A percentile compares a stretch with the other conserved stretches of the same genome.
These are phyloP conservation scores for Acipenser oxyrinchus DNA, from an alignment of 2,797 vertebrate species.

Conservation along the genomic window DNA sequence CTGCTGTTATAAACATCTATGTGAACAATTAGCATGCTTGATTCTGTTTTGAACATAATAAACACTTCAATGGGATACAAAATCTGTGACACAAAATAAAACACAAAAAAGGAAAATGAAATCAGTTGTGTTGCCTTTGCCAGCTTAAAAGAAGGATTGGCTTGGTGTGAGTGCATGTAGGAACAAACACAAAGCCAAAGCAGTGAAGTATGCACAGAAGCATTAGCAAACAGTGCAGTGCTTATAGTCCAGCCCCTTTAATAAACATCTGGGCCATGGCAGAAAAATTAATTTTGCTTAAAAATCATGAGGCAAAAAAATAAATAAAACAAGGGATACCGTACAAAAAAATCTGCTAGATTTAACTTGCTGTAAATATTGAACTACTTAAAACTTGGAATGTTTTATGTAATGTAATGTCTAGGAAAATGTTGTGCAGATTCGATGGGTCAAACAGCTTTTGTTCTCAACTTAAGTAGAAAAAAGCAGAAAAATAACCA, in stretches of 20 bases:
- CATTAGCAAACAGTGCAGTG: too few relatives aligned
- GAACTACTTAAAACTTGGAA: conserved; percentile 42
- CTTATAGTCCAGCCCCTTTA: too few relatives aligned
- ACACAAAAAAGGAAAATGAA: conserved; percentile 18
- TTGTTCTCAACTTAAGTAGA: not conserved
- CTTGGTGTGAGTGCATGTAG: too few relatives aligned
- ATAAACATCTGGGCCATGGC: too few relatives aligned
- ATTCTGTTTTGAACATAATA: not conserved
- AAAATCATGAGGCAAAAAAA: conserved; percentile 38
- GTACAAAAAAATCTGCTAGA: conserved; percentile 29
- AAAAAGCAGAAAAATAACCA: conserved; percentile 19
- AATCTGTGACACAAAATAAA: too few relatives aligned
- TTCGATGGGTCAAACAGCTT: not conserved
- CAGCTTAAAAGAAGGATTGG: too few relatives aligned
- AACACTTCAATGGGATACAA: too few relatives aligned
- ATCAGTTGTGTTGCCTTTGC: too few relatives aligned
- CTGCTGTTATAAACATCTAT: not conserved
- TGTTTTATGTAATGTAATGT: not conserved
- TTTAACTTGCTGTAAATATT: conserved; percentile 41
- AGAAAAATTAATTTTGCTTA: too few relatives aligned
- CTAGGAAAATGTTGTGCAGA: conserved; percentile 11
- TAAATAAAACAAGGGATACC: conserved; percentile 16
- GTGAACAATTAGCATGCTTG: not conserved
- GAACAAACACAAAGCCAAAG: too few relatives aligned
- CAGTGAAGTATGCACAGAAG: too few relatives aligned